Evolutionary conservation across 2,113 vertebrate genomes (phyloP).

Genomic region (Bos indicus): DNA sequence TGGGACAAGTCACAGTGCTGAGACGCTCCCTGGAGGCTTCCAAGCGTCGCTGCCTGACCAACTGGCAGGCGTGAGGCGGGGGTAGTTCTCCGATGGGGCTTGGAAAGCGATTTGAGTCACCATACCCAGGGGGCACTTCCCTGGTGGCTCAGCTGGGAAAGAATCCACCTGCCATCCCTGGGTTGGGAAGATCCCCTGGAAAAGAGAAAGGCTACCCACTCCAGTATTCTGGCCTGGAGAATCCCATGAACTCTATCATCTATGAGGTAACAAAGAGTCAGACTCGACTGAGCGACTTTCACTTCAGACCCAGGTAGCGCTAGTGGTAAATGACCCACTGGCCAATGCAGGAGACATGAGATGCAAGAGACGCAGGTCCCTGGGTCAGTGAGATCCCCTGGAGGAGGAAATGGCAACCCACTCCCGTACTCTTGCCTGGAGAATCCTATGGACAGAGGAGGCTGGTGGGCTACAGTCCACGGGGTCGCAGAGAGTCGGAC

Average conservation of each 20-base stretch:
- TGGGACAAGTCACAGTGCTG: accelerated
- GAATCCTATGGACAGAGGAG: neutral
- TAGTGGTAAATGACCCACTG: neutral
- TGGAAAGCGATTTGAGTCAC: neutral
- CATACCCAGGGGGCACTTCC: neutral
- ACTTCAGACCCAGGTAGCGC: neutral
- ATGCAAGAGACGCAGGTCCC: neutral
- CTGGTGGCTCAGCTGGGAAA: neutral
- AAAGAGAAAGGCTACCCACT: neutral
- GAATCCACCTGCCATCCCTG: neutral
- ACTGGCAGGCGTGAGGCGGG: accelerated
- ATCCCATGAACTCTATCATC: neutral
- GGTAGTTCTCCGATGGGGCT: accelerated
- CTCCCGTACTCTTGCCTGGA: neutral
- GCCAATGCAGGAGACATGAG: neutral
- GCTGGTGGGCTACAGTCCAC: neutral
- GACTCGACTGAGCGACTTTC: neutral
- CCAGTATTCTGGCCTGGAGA: neutral
- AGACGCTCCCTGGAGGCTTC: accelerated
- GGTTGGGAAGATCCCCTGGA: neutral
- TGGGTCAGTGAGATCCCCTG: neutral
- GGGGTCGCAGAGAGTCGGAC: accelerated
- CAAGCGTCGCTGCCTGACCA: accelerated
- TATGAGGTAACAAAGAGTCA: neutral
- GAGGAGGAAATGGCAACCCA: neutral